phyloP scores from a whole-genome alignment of 2,797 vertebrate genomes.

The Anabacerthia variegaticeps region DNA sequence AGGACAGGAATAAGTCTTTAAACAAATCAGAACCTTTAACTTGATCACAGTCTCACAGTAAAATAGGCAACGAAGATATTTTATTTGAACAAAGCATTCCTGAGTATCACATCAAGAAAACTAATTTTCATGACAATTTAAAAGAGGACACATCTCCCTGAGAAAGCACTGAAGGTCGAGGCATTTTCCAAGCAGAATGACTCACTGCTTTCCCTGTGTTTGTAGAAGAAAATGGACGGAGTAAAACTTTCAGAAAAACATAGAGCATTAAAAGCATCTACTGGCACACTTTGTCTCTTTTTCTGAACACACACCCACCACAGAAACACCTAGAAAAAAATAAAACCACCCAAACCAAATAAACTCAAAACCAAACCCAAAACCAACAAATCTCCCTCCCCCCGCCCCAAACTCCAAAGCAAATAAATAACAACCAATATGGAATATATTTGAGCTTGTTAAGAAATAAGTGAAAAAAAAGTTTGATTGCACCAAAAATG shows the following conservation, averaged over 20 bases:
- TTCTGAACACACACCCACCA: background rate
- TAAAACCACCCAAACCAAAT: background rate
- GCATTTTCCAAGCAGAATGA: background rate
- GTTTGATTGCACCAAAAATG: background rate
- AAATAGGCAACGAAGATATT: background rate
- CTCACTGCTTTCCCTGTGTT: background rate
- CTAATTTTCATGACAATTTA: background rate
- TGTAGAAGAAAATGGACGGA: background rate
- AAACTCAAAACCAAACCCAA: background rate
- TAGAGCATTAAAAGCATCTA: background rate
- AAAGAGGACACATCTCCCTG: background rate
- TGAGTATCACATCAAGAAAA: background rate
- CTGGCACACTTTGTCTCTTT: background rate
- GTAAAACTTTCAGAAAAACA: background rate
- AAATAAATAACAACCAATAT: background rate
- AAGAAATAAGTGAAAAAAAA: background rate
- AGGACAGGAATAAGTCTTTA: background rate
- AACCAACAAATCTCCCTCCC: fast-evolving
- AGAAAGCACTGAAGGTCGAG: background rate
- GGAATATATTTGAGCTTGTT: background rate
- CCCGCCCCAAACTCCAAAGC: background rate
- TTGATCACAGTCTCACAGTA: background rate
- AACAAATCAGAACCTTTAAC: background rate
- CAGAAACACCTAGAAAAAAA: background rate
- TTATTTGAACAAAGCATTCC: background rate